Evolutionary conservation across 2,113 vertebrate genomes (phyloP), one percentile per base, ranked within the genome.

Genomic region (Eonycteris spelaea): DNA sequence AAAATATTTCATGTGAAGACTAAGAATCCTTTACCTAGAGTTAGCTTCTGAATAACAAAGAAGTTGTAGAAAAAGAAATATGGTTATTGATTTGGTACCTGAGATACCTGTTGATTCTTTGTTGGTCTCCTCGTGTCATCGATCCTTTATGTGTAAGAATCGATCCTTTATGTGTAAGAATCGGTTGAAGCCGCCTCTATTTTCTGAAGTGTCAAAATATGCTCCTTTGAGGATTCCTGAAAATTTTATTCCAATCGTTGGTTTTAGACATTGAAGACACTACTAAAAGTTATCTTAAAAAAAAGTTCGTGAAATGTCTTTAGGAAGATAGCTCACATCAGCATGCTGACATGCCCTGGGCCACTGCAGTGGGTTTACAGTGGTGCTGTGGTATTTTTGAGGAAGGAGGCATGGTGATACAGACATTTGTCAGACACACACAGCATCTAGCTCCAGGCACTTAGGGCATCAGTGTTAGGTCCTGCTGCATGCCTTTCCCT

Each of bases 261-360:
- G 9, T 48, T 93, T 93, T 57, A 82, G 86, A 61, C 6, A 16
- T 55, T 43, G 59, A 78, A 55, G n/a, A 9, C 73, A 8, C n/a
- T 63, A 22, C 53, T 86, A 12, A 88, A 93, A n/a, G 16, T 75
- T 86, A 43, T n/a, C 19, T 73, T 70, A 40, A 80, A 71, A 86
- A 77, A 19, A n/a, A 19, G 12, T 53, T 77, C n/a, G 15, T 11
- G n/a, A 45, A 35, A 28, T 70, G 2, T n/a, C 3, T 38, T n/a
- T 30, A 75, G 19, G 14, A 19, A 11, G 3, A 0, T 53, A n/a
- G 24, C 38, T 61, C 24, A 10, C 21, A 13, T 2, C 3, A 14
- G n/a, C 16, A 0, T 45, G 28, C 13, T 28, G 0, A 5, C 5
- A 1, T 59, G 1, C 40, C 6, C 16, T 1, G 16, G 88, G 38